phyloP scores from a whole-genome alignment of 2,888 invertebrate species.

The Apodemia arnacis region DNA sequence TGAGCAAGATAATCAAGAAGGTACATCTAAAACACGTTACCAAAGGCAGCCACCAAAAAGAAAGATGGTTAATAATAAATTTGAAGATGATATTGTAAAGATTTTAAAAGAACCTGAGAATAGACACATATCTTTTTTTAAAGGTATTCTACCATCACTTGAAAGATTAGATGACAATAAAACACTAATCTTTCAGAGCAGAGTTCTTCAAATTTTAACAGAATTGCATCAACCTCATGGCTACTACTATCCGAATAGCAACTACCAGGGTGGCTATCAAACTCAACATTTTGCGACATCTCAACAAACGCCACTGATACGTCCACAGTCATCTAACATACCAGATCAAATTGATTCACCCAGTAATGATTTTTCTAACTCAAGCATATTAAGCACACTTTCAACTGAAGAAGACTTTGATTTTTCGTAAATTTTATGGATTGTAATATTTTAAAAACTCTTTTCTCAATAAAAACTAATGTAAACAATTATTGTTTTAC shows the following conservation, averaged over 20 bases:
- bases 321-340: constrained; percentile 79
- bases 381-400: constrained; percentile 71
- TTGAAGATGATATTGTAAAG: constrained; percentile 76
- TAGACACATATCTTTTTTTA: constrained; percentile 78
- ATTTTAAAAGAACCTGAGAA: constrained; percentile 74
- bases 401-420: constrained; percentile 81
- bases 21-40: constrained; percentile 76
- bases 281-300: constrained; percentile 80
- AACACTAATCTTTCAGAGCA: constrained; percentile 80
- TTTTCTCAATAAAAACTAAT: constrained; percentile 80
- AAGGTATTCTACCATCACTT: constrained; percentile 82
- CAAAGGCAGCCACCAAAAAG: constrained; percentile 75
- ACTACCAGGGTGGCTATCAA: constrained; percentile 67
- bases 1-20: constrained; percentile 75
- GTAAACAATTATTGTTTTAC: constrained; percentile 77
- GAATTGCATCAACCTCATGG: constrained; percentile 77
- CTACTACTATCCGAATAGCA: constrained; percentile 42
- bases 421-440: constrained; percentile 79
- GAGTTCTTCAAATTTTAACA: constrained; percentile 74
- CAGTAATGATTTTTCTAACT: constrained; percentile 77
- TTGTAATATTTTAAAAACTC: constrained; percentile 80
- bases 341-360: constrained; percentile 83
- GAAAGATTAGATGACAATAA: constrained; percentile 82
- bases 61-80: constrained; percentile 68
- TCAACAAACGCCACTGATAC: constrained; percentile 82